Evolutionary conservation across 2,797 vertebrate species (phyloP).

Genomic region (Streptopelia turtur): DNA sequence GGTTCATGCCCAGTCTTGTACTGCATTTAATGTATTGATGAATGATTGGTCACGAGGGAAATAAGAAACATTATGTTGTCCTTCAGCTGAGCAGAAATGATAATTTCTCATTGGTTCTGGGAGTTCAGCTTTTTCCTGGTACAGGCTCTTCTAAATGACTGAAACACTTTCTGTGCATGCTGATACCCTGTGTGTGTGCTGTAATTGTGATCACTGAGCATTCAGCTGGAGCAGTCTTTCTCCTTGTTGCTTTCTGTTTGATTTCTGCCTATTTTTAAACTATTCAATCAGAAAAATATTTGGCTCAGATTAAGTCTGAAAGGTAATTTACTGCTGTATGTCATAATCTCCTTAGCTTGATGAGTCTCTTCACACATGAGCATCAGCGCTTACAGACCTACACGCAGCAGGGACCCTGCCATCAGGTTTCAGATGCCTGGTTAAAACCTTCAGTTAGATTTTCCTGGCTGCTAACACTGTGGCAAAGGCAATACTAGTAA

Average conservation of each 20-base stretch:
- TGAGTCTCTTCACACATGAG: background rate
- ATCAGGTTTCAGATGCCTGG: background rate
- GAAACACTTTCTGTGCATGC: background rate
- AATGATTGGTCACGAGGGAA: background rate
- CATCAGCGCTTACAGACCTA: background rate
- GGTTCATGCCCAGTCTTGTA: slow-evolving; percentile 39
- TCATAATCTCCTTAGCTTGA: background rate
- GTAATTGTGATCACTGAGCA: background rate
- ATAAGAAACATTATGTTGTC: background rate
- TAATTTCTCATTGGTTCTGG: background rate
- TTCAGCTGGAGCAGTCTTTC: background rate
- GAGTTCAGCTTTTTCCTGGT: background rate
- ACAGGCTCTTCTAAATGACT: background rate
- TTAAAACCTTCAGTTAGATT: background rate
- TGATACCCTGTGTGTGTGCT: fast-evolving
- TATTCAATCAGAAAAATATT: background rate
- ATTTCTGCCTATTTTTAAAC: background rate
- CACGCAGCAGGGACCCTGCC: fast-evolving
- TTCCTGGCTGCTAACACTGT: background rate
- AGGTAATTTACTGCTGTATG: background rate
- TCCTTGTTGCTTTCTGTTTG: background rate
- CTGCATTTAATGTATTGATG: background rate
- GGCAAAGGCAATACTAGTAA: background rate
- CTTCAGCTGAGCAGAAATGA: background rate
- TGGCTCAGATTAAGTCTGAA: background rate